Evolutionary conservation across 2,797 vertebrate species (phyloP).

Genomic region (Pangasius mekongensis): DNA sequence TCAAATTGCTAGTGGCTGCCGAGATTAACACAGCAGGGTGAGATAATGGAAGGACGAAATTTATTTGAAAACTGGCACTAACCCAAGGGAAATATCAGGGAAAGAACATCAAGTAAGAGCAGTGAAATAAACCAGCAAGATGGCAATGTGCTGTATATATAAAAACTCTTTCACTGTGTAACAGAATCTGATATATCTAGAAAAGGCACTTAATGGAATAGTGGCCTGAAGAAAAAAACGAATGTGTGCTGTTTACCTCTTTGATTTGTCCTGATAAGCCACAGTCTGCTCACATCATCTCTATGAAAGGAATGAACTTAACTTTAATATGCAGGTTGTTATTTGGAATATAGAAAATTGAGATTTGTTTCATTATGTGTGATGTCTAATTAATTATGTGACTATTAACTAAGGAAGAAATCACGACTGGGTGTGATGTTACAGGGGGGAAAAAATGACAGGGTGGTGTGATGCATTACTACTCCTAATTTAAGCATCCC

Average conservation of each 20-base stretch:
- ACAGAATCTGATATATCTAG: conserved; percentile 7
- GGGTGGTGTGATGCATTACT: neutral
- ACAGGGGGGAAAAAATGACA: neutral
- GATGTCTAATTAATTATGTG: neutral
- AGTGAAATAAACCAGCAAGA: conserved; percentile 14
- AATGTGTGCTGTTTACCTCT: neutral
- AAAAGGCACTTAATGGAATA: neutral
- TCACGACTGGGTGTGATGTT: neutral
- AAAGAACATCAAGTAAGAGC: neutral
- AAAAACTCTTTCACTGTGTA: conserved; percentile 10
- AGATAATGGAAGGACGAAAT: neutral
- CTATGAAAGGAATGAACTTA: neutral
- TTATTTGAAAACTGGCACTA: conserved; percentile 12
- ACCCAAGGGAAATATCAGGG: conserved; percentile 27
- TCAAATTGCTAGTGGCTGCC: neutral
- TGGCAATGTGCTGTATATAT: neutral
- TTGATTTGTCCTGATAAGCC: neutral
- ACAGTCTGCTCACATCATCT: neutral
- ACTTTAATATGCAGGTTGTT: neutral
- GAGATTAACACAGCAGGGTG: neutral
- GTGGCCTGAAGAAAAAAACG: neutral
- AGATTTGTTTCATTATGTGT: no score
- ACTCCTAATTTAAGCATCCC: neutral
- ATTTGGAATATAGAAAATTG: neutral
- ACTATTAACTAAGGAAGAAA: neutral